Percentiles rank a stretch among this genome's conserved stretches.
Conservation (phyloP, 2,113 vertebrate species). For the Boulengeromyrus knoepffleri region DNA sequence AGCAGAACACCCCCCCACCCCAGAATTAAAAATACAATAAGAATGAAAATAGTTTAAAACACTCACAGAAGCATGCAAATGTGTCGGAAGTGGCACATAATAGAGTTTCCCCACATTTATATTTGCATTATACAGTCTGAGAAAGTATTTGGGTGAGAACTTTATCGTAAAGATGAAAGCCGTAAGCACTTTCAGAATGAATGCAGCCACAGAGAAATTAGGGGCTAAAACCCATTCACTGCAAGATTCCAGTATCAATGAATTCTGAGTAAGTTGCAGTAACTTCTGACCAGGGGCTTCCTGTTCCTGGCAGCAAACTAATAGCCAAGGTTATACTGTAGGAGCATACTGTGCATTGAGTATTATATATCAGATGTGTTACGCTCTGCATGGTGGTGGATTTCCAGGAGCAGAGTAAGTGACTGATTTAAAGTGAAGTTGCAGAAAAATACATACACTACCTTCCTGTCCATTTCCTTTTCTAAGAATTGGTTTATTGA, state of each 20-base stretch:
- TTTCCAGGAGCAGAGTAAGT: too few relatives aligned
- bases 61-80: background rate
- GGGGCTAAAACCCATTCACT: background rate
- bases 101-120: background rate
- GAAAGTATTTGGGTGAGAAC: background rate
- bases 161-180: background rate
- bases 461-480: background rate
- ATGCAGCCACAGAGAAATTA: background rate
- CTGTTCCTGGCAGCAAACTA: background rate
- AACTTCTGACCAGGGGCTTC: background rate
- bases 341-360: too few relatives aligned
- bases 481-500: background rate
- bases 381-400: too few relatives aligned
- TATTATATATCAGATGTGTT: too few relatives aligned
- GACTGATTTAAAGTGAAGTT: background rate
- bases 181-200: background rate
- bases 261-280: background rate
- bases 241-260: background rate
- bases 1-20: too few relatives aligned
- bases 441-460: background rate
- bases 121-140: background rate
- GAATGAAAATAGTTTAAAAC: background rate
- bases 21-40: background rate
- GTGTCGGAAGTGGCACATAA: background rate
- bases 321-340: background rate